These are phyloP conservation scores for Corythaixoides concolor DNA, from an alignment of 2,113 vertebrate genomes.

Conservation along the genomic window DNA sequence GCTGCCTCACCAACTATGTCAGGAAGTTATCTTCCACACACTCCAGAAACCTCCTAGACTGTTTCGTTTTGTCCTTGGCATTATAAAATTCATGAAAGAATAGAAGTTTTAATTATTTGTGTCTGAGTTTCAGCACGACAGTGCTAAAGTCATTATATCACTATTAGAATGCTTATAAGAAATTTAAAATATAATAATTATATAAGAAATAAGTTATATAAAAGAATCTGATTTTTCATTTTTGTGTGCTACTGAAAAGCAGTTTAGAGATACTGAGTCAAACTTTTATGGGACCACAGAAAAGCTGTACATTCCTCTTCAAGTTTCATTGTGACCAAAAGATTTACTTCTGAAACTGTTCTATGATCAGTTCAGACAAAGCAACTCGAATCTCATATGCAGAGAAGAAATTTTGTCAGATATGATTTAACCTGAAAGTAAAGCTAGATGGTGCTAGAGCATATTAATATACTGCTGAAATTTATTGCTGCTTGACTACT, in stretches of 20 bases:
- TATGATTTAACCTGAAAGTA: conserved; percentile 23
- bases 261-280: neutral
- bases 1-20: too few relatives aligned
- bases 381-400: neutral
- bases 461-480: conserved; percentile 24
- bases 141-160: fast-evolving
- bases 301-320: neutral
- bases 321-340: neutral
- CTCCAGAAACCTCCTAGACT: too few relatives aligned
- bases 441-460: conserved; percentile 76
- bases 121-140: neutral
- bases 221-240: neutral
- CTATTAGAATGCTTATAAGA: neutral
- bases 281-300: fast-evolving
- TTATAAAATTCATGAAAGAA: neutral
- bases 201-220: neutral
- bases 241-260: neutral
- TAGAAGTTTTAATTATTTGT: neutral
- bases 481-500: neutral
- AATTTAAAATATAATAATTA: neutral
- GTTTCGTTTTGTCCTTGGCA: neutral
- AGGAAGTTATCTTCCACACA: too few relatives aligned
- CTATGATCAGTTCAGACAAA: neutral
- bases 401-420: neutral
- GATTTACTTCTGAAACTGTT: neutral